Base-by-base conservation (phyloP, 2,888 invertebrate species). In the Phoenoteleia sp. region DNA sequence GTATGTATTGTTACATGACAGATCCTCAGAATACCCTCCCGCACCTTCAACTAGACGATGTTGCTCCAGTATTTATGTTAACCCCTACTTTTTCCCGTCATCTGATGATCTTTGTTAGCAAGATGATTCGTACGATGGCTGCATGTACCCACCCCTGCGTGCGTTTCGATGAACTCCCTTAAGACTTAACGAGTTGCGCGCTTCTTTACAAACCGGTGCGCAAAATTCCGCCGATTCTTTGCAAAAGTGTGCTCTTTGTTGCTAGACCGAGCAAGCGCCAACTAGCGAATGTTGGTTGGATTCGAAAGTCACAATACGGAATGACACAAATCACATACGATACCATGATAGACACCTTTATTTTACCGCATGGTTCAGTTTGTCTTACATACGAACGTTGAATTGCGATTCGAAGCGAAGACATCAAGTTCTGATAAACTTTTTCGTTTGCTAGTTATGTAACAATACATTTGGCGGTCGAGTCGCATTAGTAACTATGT, bases 1-100 rank as follows among this genome's bases (percentile, higher is more conserved):
- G 39, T 81, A 80, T 80, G 80, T 80, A 80, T 80, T 72, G 66
- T 80, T 80, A 80, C 80, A 72, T 80, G 79, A 80, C 64, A n/a
- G 19, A 11, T 33, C 64, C 36, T 21, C 64, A 7, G n/a, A 52
- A 7, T 67, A n/a, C 9, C 29, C 17, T 19, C 27, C 49, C 13
- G 2, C 17, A 39, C 25, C 29, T 15, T 21, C 23, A 52, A 47
- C 54, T 33, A 64, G 54, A 64, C 42, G 54, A 75, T 49, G 54
- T 52, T 39, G 21, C 3, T 21, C 23, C 15, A 39, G n/a, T 39
- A n/a, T 45, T 29, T 47, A 27, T 29, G 17, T 69, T 52, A n/a
- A 67, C 27, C 13, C 45, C 45, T n/a, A n/a, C n/a, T n/a, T n/a
- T n/a, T n/a, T n/a, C 19, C 7, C 19, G 13, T 54, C 54, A 54